These are phyloP conservation scores for Hirtodrosophila histrioides DNA, from an alignment of 2,888 invertebrate species.

Conservation along the genomic window DNA sequence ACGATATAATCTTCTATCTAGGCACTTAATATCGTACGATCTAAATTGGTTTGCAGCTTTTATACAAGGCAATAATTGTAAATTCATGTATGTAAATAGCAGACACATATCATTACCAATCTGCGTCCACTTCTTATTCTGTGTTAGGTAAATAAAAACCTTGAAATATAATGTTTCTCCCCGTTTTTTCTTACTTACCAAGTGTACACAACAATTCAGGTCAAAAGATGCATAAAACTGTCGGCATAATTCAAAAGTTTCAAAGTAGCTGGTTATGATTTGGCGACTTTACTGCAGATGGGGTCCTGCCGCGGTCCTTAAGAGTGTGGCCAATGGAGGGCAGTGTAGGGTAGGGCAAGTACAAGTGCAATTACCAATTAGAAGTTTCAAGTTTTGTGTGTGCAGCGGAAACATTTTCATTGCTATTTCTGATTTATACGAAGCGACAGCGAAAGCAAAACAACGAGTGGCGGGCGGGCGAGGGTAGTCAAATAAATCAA, in stretches of 20 bases:
- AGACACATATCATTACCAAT: too few species aligned
- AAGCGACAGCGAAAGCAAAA: slow-evolving; percentile 17
- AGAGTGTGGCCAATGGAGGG: not conserved
- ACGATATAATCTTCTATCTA: too few species aligned
- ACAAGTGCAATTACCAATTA: slow-evolving; percentile 76
- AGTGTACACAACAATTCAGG: slow-evolving; percentile 43
- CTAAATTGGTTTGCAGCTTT: too few species aligned
- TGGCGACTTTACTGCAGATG: slow-evolving; percentile 26
- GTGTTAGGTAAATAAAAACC: slow-evolving; percentile 5
- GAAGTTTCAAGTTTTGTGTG: slow-evolving; percentile 55
- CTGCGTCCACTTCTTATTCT: too few species aligned
- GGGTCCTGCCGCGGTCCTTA: not conserved
- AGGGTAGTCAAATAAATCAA: slow-evolving; percentile 52
- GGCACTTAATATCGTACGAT: too few species aligned
- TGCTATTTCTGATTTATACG: slow-evolving; percentile 68
- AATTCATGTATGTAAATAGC: too few species aligned
- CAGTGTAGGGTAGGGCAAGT: slow-evolving; percentile 3
- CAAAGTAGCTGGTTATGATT: slow-evolving; percentile 39
- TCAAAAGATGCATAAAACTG: slow-evolving; percentile 66
- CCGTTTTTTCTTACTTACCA: slow-evolving; percentile 3
- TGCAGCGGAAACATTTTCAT: slow-evolving; percentile 64
- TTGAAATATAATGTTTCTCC: slow-evolving; percentile 5
- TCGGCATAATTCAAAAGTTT: slow-evolving; percentile 64
- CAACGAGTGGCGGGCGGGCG: not conserved
- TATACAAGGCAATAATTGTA: too few species aligned